Percentiles rank a stretch among this genome's conserved stretches.
These are phyloP conservation scores for Porites cylindrica DNA, from an alignment of 92 coral and sea anemone genomes.

Conservation along the genomic window DNA sequence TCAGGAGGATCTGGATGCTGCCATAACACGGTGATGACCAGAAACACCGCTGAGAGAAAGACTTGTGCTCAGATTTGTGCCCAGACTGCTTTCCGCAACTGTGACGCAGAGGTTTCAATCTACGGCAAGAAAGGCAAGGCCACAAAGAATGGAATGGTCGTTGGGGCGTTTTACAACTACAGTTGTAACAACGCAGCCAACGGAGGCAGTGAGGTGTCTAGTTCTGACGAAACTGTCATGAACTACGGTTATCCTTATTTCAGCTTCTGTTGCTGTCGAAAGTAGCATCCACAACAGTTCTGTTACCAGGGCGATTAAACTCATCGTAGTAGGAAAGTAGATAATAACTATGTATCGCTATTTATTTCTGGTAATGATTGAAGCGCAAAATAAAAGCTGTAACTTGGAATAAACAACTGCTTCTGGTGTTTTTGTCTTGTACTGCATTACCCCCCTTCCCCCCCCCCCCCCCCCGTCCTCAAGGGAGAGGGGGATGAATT, in stretches of 20 bases:
- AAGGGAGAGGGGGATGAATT: too few relatives aligned
- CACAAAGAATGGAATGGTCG: neutral
- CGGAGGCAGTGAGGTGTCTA: neutral
- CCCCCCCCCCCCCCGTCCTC: neutral
- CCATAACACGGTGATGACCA: neutral
- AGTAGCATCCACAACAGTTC: neutral
- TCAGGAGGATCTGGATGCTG: conserved; percentile 43
- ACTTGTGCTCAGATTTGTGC: conserved; percentile 30
- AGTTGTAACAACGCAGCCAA: neutral
- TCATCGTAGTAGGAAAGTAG: neutral
- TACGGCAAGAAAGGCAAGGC: conserved; percentile 46
- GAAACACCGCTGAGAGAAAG: neutral
- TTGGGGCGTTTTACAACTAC: conserved; percentile 10
- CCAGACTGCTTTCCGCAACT: neutral
- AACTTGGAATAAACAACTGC: neutral
- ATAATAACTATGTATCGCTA: neutral
- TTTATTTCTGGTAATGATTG: neutral
- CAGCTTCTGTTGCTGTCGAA: conserved; percentile 47
- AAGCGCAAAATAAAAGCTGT: neutral
- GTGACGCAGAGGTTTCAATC: conserved; percentile 52
- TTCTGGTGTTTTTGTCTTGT: neutral
- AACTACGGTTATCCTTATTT: neutral
- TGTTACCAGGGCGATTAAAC: neutral
- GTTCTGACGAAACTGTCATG: neutral
- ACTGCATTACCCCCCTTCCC: neutral